phyloP scores from a whole-genome alignment of 2,797 vertebrate genomes.

The Cheirogaleus major region DNA sequence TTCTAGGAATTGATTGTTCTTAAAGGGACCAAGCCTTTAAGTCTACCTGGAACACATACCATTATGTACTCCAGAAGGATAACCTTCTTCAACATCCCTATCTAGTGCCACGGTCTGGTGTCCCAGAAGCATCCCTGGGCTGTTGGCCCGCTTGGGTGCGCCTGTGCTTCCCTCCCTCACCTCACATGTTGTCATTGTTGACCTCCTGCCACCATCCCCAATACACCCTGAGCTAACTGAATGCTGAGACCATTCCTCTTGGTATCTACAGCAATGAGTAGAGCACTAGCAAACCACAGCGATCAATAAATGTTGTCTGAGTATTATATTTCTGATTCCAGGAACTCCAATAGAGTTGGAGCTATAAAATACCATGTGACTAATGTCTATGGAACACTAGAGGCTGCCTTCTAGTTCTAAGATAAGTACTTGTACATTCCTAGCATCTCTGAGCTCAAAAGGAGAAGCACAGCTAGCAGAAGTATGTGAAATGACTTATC shows the following conservation, averaged over 20 bases:
- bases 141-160: no score
- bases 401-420: constrained; percentile 10
- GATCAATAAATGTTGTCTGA: background rate
- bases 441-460: background rate
- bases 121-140: background rate
- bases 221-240: background rate
- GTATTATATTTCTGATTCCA: background rate
- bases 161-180: background rate
- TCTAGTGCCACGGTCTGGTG: rapidly evolving
- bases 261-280: background rate
- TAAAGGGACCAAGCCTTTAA: background rate
- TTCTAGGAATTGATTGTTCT: background rate
- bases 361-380: background rate
- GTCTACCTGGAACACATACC: background rate
- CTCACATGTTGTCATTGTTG: background rate
- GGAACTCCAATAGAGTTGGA: background rate
- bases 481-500: background rate
- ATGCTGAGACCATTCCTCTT: background rate
- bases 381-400: background rate
- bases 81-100: background rate
- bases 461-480: background rate
- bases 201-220: background rate
- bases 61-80: background rate
- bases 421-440: background rate
- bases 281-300: background rate